Conservation (phyloP, 2,888 invertebrate species). For the Nephrotoma flavescens region DNA sequence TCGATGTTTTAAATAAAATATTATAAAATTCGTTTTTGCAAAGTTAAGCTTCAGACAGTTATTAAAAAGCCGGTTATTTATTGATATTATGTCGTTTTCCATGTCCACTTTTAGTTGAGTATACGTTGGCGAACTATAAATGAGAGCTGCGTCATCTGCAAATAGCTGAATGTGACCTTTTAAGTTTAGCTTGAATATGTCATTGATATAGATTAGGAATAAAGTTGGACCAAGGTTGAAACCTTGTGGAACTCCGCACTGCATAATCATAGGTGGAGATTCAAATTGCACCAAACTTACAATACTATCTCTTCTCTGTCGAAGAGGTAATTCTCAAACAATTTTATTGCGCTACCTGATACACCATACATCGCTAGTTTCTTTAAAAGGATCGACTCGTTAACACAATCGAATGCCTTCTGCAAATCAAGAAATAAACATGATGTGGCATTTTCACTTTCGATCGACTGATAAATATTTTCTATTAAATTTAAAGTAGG, state of each 20-base stretch:
- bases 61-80: neutral
- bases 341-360: neutral
- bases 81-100: neutral
- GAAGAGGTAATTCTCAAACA: neutral
- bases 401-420: neutral
- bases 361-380: neutral
- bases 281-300: neutral
- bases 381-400: neutral
- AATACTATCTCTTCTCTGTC: neutral
- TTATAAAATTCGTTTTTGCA: neutral
- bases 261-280: neutral
- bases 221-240: neutral
- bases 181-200: too few relatives aligned
- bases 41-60: neutral
- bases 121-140: too few relatives aligned
- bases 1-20: too few relatives aligned
- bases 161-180: too few relatives aligned
- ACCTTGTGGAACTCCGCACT: neutral
- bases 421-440: neutral
- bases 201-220: too few relatives aligned
- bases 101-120: neutral
- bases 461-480: neutral
- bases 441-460: neutral
- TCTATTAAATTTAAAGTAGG: neutral
- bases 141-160: too few relatives aligned